Evolutionary conservation across 2,888 invertebrate species (phyloP).

Genomic region (Amblyjoppa fuscipennis): DNA sequence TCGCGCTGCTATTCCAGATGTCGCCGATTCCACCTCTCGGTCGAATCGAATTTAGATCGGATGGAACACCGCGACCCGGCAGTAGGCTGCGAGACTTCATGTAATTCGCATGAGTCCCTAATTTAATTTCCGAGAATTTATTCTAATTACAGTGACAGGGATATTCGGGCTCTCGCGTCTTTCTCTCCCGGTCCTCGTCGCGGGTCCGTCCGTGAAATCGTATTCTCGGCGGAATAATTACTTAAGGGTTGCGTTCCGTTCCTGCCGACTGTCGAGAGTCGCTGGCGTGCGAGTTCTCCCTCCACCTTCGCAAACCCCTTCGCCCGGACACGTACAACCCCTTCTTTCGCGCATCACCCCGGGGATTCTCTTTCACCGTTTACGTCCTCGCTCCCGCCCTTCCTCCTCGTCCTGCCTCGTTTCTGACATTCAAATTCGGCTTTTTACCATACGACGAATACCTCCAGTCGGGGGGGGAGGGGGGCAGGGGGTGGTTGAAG

Average conservation of each 20-base stretch:
- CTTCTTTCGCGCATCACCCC: constrained; percentile 17
- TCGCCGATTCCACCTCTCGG: not conserved
- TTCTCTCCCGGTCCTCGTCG: constrained; percentile 18
- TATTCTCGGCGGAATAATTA: constrained; percentile 65
- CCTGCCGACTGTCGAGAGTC: not conserved
- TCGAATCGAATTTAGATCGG: constrained; percentile 35
- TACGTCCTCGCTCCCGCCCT: not conserved
- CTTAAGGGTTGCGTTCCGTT: constrained; percentile 49
- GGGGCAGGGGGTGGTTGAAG: not conserved
- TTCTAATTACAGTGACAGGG: constrained; percentile 64
- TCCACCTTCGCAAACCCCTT: constrained; percentile 19
- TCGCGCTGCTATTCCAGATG: constrained; percentile 22
- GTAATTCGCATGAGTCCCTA: constrained; percentile 45
- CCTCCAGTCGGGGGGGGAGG: not conserved
- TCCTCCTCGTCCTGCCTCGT: not conserved
- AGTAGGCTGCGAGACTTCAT: constrained; percentile 36
- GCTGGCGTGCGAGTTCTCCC: constrained; percentile 21
- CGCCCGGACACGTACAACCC: constrained; percentile 27
- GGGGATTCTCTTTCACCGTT: constrained; percentile 9
- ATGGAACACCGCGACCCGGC: constrained; percentile 16
- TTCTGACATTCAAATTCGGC: constrained; percentile 34
- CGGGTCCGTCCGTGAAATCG: constrained; percentile 32
- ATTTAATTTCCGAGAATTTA: constrained; percentile 59
- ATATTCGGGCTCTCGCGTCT: constrained; percentile 45
- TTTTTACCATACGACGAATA: constrained; percentile 26